These are phyloP conservation scores for Nothoprocta pentlandii DNA, from an alignment of 2,113 vertebrate species.

Conservation along the genomic window DNA sequence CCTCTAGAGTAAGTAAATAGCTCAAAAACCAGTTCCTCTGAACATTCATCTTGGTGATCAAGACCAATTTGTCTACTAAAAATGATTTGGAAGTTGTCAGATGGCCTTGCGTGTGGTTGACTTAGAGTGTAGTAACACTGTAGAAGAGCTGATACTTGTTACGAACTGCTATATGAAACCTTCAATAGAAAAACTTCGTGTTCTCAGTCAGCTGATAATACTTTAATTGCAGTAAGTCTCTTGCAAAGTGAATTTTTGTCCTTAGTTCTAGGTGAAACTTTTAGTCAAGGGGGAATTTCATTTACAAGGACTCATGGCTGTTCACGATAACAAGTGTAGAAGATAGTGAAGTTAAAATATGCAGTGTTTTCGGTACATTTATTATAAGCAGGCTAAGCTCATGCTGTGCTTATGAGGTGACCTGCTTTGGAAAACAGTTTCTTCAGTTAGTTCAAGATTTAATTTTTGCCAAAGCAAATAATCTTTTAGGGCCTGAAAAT, in stretches of 20 bases:
- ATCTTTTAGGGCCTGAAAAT: not conserved
- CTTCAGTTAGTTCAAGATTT: not conserved
- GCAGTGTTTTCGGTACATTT: not conserved
- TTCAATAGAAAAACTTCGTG: not conserved
- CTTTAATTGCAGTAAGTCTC: not conserved
- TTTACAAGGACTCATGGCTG: not conserved
- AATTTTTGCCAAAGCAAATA: not conserved
- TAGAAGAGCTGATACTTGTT: not conserved
- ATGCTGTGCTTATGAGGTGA: not conserved
- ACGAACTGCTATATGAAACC: not conserved
- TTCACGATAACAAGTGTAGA: not conserved
- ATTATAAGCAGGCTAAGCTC: not conserved
- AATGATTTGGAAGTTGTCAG: constrained; percentile 14
- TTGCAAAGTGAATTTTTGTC: not conserved
- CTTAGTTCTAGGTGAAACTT: not conserved
- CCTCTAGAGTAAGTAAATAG: constrained; percentile 88
- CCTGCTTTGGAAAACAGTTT: not conserved
- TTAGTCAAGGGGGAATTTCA: not conserved
- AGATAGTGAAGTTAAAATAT: not conserved
- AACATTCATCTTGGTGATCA: constrained; percentile 40
- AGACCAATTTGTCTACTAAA: constrained; percentile 5
- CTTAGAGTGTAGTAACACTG: not conserved
- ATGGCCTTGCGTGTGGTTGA: not conserved
- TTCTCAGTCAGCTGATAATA: not conserved
- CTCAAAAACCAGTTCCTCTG: constrained; percentile 27